Conservation (phyloP, 2,113 vertebrate genomes). For the Aspiorhynchus laticeps region DNA sequence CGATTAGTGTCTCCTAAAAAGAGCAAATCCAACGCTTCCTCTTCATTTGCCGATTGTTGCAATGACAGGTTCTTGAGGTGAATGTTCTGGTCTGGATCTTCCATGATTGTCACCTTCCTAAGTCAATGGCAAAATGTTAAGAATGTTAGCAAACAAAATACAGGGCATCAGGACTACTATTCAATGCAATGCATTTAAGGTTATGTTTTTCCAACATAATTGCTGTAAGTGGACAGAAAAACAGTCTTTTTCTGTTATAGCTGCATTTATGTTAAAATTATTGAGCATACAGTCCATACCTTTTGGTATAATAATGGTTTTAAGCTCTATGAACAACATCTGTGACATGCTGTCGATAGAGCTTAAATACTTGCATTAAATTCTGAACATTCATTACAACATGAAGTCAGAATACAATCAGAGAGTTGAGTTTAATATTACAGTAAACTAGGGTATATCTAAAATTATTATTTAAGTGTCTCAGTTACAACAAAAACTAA, state of each 20-base stretch:
- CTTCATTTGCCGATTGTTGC: constrained; percentile 88
- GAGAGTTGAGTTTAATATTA: neutral
- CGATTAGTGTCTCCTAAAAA: constrained; percentile 98
- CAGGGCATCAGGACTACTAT: neutral
- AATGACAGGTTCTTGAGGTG: constrained; percentile 94
- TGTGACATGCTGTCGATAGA: neutral
- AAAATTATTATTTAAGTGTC: neutral
- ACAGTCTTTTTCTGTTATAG: neutral
- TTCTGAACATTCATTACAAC: neutral
- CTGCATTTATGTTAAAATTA: neutral
- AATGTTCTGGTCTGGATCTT: constrained; percentile 94
- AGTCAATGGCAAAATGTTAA: constrained; percentile 1
- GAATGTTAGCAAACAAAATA: neutral
- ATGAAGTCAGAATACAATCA: neutral
- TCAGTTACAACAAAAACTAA: neutral
- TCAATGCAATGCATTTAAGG: neutral
- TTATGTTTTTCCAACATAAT: neutral
- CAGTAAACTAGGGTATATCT: neutral
- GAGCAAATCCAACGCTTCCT: constrained; percentile 93
- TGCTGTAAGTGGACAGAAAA: neutral
- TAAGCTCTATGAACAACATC: neutral
- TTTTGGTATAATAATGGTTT: neutral
- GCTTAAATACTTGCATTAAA: neutral
- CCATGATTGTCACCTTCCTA: constrained; percentile 92
- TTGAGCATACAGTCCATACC: neutral